These are phyloP conservation scores for Cordilura impudica DNA, from an alignment of 2,888 invertebrate genomes.

Conservation along the genomic window DNA sequence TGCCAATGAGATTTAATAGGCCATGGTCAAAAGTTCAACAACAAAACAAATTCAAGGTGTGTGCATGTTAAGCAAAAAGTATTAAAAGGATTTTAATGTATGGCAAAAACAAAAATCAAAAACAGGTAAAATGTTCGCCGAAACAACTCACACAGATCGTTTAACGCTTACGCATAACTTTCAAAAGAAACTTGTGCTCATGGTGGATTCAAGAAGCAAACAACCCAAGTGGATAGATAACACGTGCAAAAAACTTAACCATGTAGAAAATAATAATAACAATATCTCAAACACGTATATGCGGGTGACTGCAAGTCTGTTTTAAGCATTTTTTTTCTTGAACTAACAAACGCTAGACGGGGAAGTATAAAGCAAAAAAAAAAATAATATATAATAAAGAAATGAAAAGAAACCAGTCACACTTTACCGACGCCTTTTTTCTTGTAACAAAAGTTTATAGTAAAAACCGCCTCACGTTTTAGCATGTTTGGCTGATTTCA, in stretches of 20 bases:
- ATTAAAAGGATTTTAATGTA: background rate
- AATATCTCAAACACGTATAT: slow-evolving; percentile 43
- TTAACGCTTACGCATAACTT: slow-evolving; percentile 23
- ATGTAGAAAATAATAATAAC: slow-evolving; percentile 38
- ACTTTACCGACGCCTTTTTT: slow-evolving; percentile 47
- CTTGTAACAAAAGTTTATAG: slow-evolving; percentile 30
- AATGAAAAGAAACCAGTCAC: slow-evolving; percentile 10
- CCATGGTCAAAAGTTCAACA: slow-evolving; percentile 60
- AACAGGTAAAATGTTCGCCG: background rate
- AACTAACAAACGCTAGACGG: background rate
- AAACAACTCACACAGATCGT: background rate
- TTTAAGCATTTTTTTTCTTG: background rate
- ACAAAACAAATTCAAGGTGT: background rate
- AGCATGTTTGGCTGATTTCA: background rate
- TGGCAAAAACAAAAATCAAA: background rate
- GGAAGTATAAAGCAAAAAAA: background rate
- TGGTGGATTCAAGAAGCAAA: background rate
- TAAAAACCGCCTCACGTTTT: slow-evolving; percentile 16
- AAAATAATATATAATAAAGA: no score
- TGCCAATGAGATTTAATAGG: slow-evolving; percentile 49
- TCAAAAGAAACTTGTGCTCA: slow-evolving; percentile 25
- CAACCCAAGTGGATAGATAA: background rate
- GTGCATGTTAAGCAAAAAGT: no score
- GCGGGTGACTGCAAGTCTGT: slow-evolving; percentile 55
- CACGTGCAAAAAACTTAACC: background rate